phyloP scores from a whole-genome alignment of 2,888 invertebrate species.

The Drosophila gaucha region DNA sequence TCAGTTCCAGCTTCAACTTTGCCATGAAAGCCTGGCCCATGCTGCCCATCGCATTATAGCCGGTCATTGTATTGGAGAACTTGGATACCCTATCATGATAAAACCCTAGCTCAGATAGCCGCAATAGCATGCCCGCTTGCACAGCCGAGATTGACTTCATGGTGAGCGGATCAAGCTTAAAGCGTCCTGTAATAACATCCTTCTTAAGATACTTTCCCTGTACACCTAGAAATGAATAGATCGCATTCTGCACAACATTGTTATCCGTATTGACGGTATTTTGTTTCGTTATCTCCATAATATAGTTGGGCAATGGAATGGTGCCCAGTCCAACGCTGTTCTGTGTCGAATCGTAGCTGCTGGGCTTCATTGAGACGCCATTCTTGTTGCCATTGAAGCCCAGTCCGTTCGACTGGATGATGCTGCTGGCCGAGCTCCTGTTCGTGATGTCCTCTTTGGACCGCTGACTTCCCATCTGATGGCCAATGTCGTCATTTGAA shows the following conservation, averaged over 20 bases:
- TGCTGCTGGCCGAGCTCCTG: neutral
- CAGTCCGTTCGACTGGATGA: neutral
- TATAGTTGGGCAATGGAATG: slow-evolving; percentile 21
- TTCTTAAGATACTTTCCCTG: slow-evolving; percentile 90
- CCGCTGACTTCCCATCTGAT: neutral
- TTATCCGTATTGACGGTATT: slow-evolving; percentile 40
- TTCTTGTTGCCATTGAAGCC: neutral
- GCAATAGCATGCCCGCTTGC: slow-evolving; percentile 88
- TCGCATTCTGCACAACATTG: slow-evolving; percentile 90
- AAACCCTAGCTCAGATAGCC: slow-evolving; percentile 94
- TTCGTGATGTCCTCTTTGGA: neutral
- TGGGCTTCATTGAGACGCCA: no score
- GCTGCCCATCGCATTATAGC: slow-evolving; percentile 88
- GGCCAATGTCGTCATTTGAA: neutral
- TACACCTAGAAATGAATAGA: slow-evolving; percentile 95
- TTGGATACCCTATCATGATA: slow-evolving; percentile 91
- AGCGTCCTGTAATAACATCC: slow-evolving; percentile 87
- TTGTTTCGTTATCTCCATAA: slow-evolving; percentile 11
- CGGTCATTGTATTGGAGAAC: slow-evolving; percentile 91
- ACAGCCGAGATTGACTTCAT: slow-evolving; percentile 85
- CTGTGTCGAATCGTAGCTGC: slow-evolving; percentile 39
- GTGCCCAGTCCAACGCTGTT: slow-evolving; percentile 1
- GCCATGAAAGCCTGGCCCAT: slow-evolving; percentile 95
- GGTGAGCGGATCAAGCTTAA: slow-evolving; percentile 86
- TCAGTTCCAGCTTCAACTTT: slow-evolving; percentile 93